phyloP scores from a whole-genome alignment of 2,888 invertebrate species.

The Drosophila peninsularis region DNA sequence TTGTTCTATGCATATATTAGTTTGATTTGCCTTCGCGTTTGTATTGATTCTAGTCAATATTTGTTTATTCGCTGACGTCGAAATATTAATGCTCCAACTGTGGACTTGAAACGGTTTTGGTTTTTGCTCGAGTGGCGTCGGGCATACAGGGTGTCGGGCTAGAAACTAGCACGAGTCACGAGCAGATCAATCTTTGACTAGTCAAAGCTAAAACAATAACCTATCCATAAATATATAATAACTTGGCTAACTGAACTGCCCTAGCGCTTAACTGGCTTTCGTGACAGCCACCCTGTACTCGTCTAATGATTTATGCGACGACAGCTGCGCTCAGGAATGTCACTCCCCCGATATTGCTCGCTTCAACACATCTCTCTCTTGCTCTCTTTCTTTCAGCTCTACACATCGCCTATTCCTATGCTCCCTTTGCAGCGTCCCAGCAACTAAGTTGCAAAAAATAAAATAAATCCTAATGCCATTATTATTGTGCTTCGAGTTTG shows the following conservation, averaged over 20 bases:
- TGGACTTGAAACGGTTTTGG: constrained; percentile 25
- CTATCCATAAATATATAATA: background rate
- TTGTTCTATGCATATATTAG: constrained; percentile 21
- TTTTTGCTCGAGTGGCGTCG: constrained; percentile 8
- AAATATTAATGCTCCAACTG: constrained; percentile 30
- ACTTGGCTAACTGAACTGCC: background rate
- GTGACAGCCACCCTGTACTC: constrained; percentile 60
- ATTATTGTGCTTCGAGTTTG: constrained; percentile 34
- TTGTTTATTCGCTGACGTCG: constrained; percentile 73
- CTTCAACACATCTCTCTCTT: constrained; percentile 41
- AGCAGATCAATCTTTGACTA: constrained; percentile 12
- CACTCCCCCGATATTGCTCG: constrained; percentile 51
- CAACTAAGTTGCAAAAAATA: constrained; percentile 25
- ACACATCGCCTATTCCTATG: constrained; percentile 17
- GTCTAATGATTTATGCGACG: constrained; percentile 70
- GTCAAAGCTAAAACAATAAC: background rate
- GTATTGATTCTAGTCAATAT: constrained; percentile 73
- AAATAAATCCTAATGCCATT: constrained; percentile 47
- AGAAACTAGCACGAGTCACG: background rate
- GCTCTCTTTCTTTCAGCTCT: constrained; percentile 11
- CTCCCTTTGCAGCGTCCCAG: constrained; percentile 12
- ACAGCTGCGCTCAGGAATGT: constrained; percentile 70
- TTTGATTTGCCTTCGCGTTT: constrained; percentile 36
- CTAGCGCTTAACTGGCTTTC: background rate
- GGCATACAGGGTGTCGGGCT: constrained; percentile 40